phyloP scores from a whole-genome alignment of 1,140 invertebrate genomes.

The Leptopilina clavipes region DNA sequence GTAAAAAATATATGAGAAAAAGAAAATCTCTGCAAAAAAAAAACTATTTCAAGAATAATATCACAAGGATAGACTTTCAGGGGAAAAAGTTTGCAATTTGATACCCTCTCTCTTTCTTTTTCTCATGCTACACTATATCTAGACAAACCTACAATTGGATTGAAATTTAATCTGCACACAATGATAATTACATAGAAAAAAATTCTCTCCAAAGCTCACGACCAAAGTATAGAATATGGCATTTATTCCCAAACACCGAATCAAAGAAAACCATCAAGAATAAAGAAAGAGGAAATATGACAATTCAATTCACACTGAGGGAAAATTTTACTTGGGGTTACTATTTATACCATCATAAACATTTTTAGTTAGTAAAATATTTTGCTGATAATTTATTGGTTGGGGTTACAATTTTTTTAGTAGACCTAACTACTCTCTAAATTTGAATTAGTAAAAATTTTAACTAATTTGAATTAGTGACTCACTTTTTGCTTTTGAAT shows the following conservation, averaged over 20 bases:
- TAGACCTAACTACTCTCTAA: too few species aligned
- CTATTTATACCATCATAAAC: too few species aligned
- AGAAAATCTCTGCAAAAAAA: background rate
- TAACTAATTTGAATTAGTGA: too few species aligned
- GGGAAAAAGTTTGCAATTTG: constrained; percentile 28
- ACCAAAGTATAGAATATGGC: background rate
- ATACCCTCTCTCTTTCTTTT: background rate
- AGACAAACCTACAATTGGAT: background rate
- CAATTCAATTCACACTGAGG: too few species aligned
- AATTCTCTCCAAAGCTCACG: background rate
- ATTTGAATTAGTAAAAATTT: too few species aligned
- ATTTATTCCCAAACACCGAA: background rate
- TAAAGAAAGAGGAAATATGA: background rate
- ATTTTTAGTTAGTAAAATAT: too few species aligned
- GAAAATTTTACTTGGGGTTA: too few species aligned
- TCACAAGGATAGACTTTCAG: background rate
- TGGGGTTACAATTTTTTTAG: too few species aligned
- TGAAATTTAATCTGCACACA: constrained; percentile 26
- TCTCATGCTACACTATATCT: background rate
- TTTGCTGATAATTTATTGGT: too few species aligned
- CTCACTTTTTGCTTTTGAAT: too few species aligned
- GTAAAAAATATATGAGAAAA: too few species aligned
- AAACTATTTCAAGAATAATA: constrained; percentile 10
- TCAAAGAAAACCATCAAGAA: background rate
- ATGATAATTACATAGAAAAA: background rate